Evolutionary conservation across 2,113 vertebrate species (phyloP).

Genomic region (Bambusicola thoracicus): DNA sequence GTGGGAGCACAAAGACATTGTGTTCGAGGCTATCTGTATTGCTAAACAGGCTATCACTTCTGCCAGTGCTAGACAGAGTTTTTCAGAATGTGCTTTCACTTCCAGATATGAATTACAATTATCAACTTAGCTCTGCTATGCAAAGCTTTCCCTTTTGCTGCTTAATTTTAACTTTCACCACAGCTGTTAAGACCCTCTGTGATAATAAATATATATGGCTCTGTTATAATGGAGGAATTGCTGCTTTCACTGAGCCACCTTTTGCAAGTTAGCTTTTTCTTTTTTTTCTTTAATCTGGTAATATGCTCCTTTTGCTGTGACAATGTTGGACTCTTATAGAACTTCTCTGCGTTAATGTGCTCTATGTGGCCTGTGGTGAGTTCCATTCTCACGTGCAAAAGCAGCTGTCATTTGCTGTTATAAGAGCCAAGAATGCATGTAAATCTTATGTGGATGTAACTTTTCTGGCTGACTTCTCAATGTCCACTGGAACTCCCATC

Average conservation of each 20-base stretch:
- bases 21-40: background rate
- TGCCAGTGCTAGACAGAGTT: background rate
- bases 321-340: background rate
- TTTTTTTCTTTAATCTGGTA: background rate
- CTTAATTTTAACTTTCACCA: constrained; percentile 36
- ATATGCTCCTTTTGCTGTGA: background rate
- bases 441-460: background rate
- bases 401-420: too few relatives aligned
- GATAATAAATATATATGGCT: constrained; percentile 36
- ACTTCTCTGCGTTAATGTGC: background rate
- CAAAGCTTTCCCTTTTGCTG: constrained; percentile 28
- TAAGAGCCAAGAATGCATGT: background rate
- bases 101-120: constrained; percentile 40
- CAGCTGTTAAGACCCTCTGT: constrained; percentile 31
- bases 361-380: background rate
- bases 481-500: background rate
- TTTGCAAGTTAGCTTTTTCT: background rate
- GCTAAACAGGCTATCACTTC: constrained; percentile 18
- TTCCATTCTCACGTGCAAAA: background rate
- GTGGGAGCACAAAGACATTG: background rate
- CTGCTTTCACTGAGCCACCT: background rate
- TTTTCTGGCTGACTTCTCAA: constrained; percentile 6
- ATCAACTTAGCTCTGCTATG: constrained; percentile 21
- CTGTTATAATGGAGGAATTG: constrained; percentile 8
- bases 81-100: constrained; percentile 38